These are phyloP conservation scores for Microcebus ravelobensis DNA, from an alignment of 2,113 vertebrate genomes.

Conservation along the genomic window DNA sequence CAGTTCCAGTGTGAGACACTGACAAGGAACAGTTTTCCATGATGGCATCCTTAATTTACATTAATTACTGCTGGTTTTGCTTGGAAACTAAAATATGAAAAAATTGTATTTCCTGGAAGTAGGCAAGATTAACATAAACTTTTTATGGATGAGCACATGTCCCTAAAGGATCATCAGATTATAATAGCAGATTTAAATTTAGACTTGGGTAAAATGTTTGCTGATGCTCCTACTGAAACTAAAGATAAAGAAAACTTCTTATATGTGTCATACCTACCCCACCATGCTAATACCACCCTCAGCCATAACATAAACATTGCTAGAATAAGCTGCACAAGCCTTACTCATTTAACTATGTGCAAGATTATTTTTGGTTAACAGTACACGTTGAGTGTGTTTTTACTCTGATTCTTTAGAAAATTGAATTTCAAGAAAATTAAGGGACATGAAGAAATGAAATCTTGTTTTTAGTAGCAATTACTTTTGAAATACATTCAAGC, in stretches of 20 bases:
- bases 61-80: not conserved
- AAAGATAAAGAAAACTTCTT: not conserved
- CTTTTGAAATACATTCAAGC: not conserved
- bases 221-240: not conserved
- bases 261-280: not conserved
- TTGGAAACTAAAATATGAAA: constrained; percentile 32
- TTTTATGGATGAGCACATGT: not conserved
- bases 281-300: not conserved
- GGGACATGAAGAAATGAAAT: not conserved
- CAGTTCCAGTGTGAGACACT: not conserved
- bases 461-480: not conserved
- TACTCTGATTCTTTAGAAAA: not conserved
- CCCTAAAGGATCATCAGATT: not conserved
- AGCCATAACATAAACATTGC: not conserved
- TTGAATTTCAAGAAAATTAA: not conserved
- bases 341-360: not conserved
- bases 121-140: not conserved
- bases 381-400: not conserved
- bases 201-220: not conserved
- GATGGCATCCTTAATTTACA: constrained; percentile 32
- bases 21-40: not conserved
- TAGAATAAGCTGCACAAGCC: not conserved
- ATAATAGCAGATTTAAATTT: not conserved
- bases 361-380: not conserved
- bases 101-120: not conserved